Evolutionary conservation across 2,113 vertebrate genomes (phyloP).

Genomic region (Planiliza haematocheilus): DNA sequence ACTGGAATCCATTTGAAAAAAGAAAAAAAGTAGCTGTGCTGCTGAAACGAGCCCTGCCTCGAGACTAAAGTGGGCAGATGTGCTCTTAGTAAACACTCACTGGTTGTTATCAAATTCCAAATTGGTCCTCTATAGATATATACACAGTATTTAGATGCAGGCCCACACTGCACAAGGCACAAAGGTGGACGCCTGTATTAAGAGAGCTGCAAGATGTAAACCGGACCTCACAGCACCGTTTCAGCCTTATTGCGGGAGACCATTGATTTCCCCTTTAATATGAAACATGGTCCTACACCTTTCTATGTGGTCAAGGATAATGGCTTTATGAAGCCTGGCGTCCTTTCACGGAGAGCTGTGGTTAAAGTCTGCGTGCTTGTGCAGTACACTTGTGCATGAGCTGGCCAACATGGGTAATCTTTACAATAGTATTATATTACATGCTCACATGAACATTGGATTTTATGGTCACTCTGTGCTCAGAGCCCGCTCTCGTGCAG

Average conservation of each 20-base stretch:
- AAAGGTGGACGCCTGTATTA: not conserved
- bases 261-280: conserved; percentile 65
- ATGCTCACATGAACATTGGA: conserved; percentile 69
- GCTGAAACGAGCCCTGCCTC: not conserved
- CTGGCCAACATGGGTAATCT: conserved; percentile 54
- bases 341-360: conserved; percentile 35
- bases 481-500: conserved; percentile 44
- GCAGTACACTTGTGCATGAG: conserved; percentile 26
- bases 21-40: not conserved
- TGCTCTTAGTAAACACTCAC: conserved; percentile 6
- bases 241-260: conserved; percentile 6
- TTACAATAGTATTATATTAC: conserved; percentile 69
- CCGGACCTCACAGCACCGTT: conserved; percentile 31
- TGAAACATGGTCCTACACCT: conserved; percentile 59
- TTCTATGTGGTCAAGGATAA: conserved; percentile 63
- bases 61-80: conserved; percentile 12
- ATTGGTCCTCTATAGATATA: not conserved
- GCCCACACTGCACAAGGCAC: not conserved
- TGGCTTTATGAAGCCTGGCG: conserved; percentile 54
- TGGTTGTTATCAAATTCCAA: not conserved
- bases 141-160: not conserved
- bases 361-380: conserved; percentile 62
- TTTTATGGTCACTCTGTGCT: conserved; percentile 67
- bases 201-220: conserved; percentile 30
- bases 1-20: conserved; percentile 8